Base-by-base conservation (phyloP, 2,113 vertebrate species). In the Stigmatopora argus region DNA sequence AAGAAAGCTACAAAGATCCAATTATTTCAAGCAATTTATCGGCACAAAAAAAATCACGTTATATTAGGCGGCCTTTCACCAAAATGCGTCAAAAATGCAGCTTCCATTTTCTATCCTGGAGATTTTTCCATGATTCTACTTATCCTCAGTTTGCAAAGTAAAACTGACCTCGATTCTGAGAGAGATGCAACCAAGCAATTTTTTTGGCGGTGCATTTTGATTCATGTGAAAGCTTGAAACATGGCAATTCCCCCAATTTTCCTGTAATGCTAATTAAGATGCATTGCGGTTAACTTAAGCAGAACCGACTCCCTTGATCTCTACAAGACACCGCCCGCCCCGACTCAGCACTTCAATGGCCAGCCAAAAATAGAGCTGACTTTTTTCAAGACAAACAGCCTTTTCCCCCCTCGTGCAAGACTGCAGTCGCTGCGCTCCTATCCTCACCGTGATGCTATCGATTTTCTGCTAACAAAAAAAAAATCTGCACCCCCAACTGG, bases 311-410 rank as follows among this genome's bases (percentile, higher is more conserved):
- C 75, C 64, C 73, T 80, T 65, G 62, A 66, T 77, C 78, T 79
- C 82, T 79, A 83, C 73, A 83, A 74, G 52, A 81, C 79, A 66
- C 55, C 64, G 58, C 71, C 71, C 63, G 8, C 66, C 23, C 75
- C 61, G 77, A 69, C 80, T 89, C 85, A 85, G 85, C 82, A 84
- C 79, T 84, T 90, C 82, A 87, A 80, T 79, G 78, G 70, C 47
- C 47, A 46, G 75, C 65, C 34, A 74, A 82, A 87, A 89, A 86
- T 83, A 87, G 83, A 86, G 68, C 70, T 79, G 83, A 85, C 81
- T 89, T 86, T 86, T 55, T 80, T 75, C 77, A 85, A 85, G 79
- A 81, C 83, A 69, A 66, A 65, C 78, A 71, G 65, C 74, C 62
- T 72, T 81, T 59, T 58, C 18, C n/a, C 15, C 21, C 12, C 51